Percentiles rank a stretch among this genome's conserved stretches.
Evolutionary conservation across 1,140 invertebrate genomes (phyloP).

Genomic region (Diplogasteroides magnus): DNA sequence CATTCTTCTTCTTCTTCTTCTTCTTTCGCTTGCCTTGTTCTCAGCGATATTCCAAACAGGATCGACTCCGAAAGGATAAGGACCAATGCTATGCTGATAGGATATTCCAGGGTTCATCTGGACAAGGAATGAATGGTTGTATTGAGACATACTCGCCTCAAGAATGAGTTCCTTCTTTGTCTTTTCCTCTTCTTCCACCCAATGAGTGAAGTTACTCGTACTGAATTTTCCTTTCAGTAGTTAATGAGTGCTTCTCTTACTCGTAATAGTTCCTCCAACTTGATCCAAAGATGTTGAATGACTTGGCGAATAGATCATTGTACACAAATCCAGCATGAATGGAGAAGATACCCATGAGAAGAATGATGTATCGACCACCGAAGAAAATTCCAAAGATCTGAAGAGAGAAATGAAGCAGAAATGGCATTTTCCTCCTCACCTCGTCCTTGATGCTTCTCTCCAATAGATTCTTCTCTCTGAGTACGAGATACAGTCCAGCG

Average conservation of each 20-base stretch:
- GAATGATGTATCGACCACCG: slow-evolving; percentile 89
- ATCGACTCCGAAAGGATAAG: slow-evolving; percentile 55
- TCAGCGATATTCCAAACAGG: slow-evolving; percentile 54
- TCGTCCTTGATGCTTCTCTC: slow-evolving; percentile 67
- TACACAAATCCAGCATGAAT: slow-evolving; percentile 93
- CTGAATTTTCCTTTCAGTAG: background rate
- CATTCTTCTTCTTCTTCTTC: too few species aligned
- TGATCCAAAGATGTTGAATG: slow-evolving; percentile 85
- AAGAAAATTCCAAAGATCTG: slow-evolving; percentile 95
- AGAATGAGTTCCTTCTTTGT: slow-evolving; percentile 41
- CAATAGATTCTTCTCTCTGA: slow-evolving; percentile 70
- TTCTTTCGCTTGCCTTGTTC: too few species aligned
- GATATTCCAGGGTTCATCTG: slow-evolving; percentile 39
- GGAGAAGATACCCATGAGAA: slow-evolving; percentile 93
- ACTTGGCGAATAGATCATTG: slow-evolving; percentile 94
- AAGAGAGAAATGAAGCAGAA: slow-evolving; percentile 1
- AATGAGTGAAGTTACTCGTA: slow-evolving; percentile 1
- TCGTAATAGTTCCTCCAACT: slow-evolving; percentile 67
- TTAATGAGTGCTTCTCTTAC: slow-evolving; percentile 14
- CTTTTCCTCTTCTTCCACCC: slow-evolving; percentile 24
- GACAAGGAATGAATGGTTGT: slow-evolving; percentile 46
- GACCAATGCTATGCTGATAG: slow-evolving; percentile 38
- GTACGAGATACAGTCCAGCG: slow-evolving; percentile 73
- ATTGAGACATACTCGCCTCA: slow-evolving; percentile 2
- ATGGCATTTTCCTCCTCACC: slow-evolving; percentile 39